These are phyloP conservation scores for Sisyra terminalis DNA, from an alignment of 2,888 invertebrate species.

Conservation along the genomic window DNA sequence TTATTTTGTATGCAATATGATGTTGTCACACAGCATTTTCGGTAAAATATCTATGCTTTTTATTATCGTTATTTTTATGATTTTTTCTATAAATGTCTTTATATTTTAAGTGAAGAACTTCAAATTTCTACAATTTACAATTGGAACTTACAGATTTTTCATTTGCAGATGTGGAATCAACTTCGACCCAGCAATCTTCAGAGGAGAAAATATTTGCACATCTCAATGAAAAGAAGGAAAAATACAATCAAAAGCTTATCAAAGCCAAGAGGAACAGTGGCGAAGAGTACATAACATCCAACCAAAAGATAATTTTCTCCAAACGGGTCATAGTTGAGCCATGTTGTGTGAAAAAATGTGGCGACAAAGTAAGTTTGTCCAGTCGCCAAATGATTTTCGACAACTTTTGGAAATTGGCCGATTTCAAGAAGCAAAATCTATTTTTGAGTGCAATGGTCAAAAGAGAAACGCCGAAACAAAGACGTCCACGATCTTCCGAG, in stretches of 20 bases:
- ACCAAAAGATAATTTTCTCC: background rate
- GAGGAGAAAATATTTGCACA: too few species aligned
- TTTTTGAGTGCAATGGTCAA: conserved; percentile 12
- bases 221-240: too few species aligned
- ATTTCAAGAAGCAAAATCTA: conserved; percentile 14
- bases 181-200: too few species aligned
- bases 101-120: too few species aligned
- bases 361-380: background rate
- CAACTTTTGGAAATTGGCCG: conserved; percentile 13
- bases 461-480: conserved; percentile 12
- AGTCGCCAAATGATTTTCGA: background rate
- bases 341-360: conserved; percentile 2
- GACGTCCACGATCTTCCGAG: conserved; percentile 12
- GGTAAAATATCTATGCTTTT: too few species aligned
- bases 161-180: too few species aligned
- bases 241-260: background rate
- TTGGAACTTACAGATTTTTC: too few species aligned
- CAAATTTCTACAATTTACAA: too few species aligned
- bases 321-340: background rate
- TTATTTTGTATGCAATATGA: too few species aligned
- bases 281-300: background rate
- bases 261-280: conserved; percentile 3
- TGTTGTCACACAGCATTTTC: too few species aligned
- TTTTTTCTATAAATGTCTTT: too few species aligned
- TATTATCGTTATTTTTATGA: too few species aligned